Percentiles rank a stretch among this genome's conserved stretches.
Conservation (phyloP, 1,140 invertebrate genomes). For the Leptinotarsa defecta region DNA sequence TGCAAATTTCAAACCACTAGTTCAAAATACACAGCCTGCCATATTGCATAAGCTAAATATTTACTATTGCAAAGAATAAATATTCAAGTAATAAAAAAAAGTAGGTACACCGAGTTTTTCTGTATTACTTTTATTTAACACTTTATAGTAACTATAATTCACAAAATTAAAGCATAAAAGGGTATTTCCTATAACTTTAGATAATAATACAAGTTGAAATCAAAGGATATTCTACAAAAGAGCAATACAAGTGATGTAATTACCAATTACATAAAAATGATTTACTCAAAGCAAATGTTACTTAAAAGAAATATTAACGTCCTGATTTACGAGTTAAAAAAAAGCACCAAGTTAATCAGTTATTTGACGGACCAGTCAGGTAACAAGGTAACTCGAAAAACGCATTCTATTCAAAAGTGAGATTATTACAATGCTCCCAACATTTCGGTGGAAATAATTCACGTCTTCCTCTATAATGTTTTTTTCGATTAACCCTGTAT, state of each 20-base stretch:
- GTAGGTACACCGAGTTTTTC: neutral
- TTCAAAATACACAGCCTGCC: too few species aligned
- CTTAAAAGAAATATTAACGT: neutral
- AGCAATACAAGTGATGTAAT: constrained; percentile 17
- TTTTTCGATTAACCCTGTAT: too few species aligned
- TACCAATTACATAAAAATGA: constrained; percentile 1
- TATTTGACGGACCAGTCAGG: too few species aligned
- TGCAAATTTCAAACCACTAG: too few species aligned
- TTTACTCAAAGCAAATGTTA: neutral
- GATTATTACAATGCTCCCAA: too few species aligned
- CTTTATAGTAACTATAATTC: constrained; percentile 29
- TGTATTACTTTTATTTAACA: constrained; percentile 30
- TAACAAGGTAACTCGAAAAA: too few species aligned
- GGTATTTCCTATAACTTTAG: constrained; percentile 26
- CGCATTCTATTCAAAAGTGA: too few species aligned
- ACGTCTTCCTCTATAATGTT: too few species aligned
- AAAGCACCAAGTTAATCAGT: constrained; percentile 4
- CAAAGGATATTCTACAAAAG: constrained; percentile 21
- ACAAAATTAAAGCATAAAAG: constrained; percentile 33
- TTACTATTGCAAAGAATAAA: neutral
- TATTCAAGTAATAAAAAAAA: neutral
- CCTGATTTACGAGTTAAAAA: neutral
- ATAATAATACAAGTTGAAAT: constrained; percentile 17
- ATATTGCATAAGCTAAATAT: neutral
- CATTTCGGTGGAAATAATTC: too few species aligned